A percentile compares a stretch with the other conserved stretches of the same genome.
Evolutionary conservation across 2,888 invertebrate genomes (phyloP).

Genomic region (Pandemis cinnamomeana): DNA sequence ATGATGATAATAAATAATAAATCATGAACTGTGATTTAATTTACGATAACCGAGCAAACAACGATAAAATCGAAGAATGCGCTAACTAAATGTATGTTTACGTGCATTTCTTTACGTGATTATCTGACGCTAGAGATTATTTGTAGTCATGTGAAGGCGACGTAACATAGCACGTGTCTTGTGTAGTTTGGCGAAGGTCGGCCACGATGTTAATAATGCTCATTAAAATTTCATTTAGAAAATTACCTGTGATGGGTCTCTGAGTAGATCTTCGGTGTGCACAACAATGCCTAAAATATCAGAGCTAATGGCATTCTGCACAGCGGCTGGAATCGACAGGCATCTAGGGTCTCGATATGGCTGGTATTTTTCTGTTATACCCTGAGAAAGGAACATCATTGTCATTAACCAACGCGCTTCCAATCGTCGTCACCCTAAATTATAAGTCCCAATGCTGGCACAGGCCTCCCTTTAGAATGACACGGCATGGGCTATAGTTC

Average conservation of each 20-base stretch:
- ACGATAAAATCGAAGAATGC: conserved; percentile 2
- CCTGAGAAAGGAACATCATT: conserved; percentile 53
- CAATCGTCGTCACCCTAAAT: too few species aligned
- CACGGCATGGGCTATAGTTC: too few species aligned
- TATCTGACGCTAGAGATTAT: conserved; percentile 19
- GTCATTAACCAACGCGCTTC: not conserved
- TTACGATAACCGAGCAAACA: not conserved
- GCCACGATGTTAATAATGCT: not conserved
- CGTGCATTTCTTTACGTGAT: conserved; percentile 10
- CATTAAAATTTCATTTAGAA: not conserved
- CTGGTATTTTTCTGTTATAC: conserved; percentile 85
- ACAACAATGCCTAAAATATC: conserved; percentile 96
- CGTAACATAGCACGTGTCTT: not conserved
- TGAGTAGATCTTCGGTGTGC: conserved; percentile 95
- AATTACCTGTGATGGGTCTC: conserved; percentile 90
- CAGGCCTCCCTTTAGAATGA: too few species aligned
- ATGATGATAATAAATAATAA: too few species aligned
- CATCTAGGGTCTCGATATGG: conserved; percentile 94
- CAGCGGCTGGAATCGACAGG: conserved; percentile 91
- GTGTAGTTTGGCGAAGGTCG: conserved; percentile 8
- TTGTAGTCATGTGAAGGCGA: conserved; percentile 23
- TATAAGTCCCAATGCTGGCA: too few species aligned
- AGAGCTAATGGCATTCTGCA: conserved; percentile 91
- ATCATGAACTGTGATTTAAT: too few species aligned
- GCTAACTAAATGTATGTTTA: not conserved